phyloP scores from a whole-genome alignment of 1,140 invertebrate species.

The Penaeus indicus region DNA sequence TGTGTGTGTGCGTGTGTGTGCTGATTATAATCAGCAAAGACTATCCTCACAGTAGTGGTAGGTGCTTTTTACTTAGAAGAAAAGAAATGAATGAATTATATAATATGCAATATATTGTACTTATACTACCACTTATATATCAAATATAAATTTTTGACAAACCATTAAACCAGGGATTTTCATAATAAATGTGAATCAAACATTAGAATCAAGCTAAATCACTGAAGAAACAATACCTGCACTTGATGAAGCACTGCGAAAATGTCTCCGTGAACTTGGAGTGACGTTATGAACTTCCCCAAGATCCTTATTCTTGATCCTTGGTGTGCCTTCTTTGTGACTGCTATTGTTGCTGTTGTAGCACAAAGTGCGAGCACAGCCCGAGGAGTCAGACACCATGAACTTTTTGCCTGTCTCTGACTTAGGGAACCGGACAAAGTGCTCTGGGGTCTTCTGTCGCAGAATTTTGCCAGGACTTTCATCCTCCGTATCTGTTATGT shows the following conservation, averaged over 20 bases:
- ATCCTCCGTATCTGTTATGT: constrained; percentile 28
- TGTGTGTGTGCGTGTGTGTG: too few relatives aligned
- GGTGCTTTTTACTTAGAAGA: too few relatives aligned
- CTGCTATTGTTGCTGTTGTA: background rate
- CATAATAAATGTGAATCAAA: background rate
- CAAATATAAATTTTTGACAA: too few relatives aligned
- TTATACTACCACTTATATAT: too few relatives aligned
- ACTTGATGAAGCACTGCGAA: background rate
- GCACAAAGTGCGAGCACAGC: constrained; percentile 26
- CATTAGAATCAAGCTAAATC: background rate
- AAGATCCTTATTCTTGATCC: background rate
- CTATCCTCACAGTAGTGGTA: too few relatives aligned
- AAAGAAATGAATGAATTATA: too few relatives aligned
- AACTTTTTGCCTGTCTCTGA: background rate
- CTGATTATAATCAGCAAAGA: too few relatives aligned
- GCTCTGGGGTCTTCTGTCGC: background rate
- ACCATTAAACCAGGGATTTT: background rate
- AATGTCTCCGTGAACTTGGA: background rate
- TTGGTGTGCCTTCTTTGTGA: background rate
- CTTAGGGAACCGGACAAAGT: background rate
- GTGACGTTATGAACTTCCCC: constrained; percentile 50
- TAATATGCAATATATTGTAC: too few relatives aligned
- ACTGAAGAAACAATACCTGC: background rate
- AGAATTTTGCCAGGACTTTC: constrained; percentile 1
- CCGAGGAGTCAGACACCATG: background rate